These are phyloP conservation scores for Cremastinae sp. DNA, from an alignment of 2,888 invertebrate genomes.

Conservation along the genomic window DNA sequence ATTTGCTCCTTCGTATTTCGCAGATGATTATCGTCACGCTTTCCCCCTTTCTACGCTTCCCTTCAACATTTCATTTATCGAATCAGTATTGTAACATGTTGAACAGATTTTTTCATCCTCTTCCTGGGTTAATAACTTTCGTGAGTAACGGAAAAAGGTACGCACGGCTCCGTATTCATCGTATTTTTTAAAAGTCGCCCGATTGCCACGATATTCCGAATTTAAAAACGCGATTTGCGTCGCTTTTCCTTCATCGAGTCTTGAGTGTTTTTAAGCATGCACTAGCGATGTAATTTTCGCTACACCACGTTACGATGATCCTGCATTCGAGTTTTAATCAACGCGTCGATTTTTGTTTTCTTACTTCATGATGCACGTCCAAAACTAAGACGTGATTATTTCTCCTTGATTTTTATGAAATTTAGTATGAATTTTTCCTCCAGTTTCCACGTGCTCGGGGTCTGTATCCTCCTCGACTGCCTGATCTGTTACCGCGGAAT, in stretches of 20 bases:
- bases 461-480: slow-evolving; percentile 76
- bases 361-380: slow-evolving; percentile 31
- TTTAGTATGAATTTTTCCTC: slow-evolving; percentile 77
- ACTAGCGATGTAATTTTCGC: too few relatives aligned
- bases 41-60: not conserved
- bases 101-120: not conserved
- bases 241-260: slow-evolving; percentile 9
- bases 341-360: slow-evolving; percentile 58
- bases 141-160: not conserved
- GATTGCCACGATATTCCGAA: too few relatives aligned
- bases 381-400: slow-evolving; percentile 21
- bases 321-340: slow-evolving; percentile 55
- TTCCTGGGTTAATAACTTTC: not conserved
- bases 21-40: not conserved
- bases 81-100: slow-evolving; percentile 17
- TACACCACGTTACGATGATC: slow-evolving; percentile 56
- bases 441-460: slow-evolving; percentile 76
- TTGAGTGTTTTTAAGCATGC: slow-evolving; percentile 3
- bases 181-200: too few relatives aligned
- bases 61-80: slow-evolving; percentile 8
- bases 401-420: slow-evolving; percentile 20
- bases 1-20: too few relatives aligned
- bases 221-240: too few relatives aligned
- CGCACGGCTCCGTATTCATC: too few relatives aligned
- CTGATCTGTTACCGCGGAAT: slow-evolving; percentile 75